Percentiles rank a stretch among this genome's conserved stretches.
Conservation (phyloP, 2,113 vertebrate species). For the Zosterops japonicus region DNA sequence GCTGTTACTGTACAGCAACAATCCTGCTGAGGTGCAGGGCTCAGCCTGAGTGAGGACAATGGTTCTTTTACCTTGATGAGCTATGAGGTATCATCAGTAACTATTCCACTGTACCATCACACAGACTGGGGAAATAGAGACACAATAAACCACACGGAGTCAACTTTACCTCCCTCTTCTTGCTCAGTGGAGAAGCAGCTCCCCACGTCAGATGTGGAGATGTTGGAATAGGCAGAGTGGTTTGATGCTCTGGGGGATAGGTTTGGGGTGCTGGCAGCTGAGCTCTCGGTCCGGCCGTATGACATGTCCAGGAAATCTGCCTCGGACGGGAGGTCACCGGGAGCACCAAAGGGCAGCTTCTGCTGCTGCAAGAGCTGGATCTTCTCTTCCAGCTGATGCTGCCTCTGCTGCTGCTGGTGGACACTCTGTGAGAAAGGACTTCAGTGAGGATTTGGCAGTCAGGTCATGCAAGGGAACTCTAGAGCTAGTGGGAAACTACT, state of each 20-base stretch:
- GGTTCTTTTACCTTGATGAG: background rate
- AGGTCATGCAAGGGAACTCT: background rate
- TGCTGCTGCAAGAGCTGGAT: conserved; percentile 90
- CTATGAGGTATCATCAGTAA: background rate
- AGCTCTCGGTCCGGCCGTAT: conserved; percentile 81
- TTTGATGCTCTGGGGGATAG: conserved; percentile 90
- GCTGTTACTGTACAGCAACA: background rate
- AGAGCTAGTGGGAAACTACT: background rate
- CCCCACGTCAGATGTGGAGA: conserved; percentile 82
- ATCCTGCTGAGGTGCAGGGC: background rate
- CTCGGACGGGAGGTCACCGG: conserved; percentile 73
- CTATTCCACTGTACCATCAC: background rate
- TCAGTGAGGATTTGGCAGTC: background rate
- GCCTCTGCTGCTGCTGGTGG: conserved; percentile 91
- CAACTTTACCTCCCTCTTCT: conserved; percentile 82
- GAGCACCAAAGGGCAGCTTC: conserved; percentile 80
- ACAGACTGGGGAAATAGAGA: background rate
- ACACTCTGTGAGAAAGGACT: conserved; percentile 74
- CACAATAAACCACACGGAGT: background rate
- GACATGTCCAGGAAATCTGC: conserved; percentile 80
- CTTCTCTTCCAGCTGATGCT: conserved; percentile 93
- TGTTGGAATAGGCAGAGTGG: conserved; percentile 82
- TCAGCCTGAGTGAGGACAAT: background rate
- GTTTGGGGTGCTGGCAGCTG: conserved; percentile 88
- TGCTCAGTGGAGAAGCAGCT: conserved; percentile 81